These are phyloP conservation scores for Probosciger aterrimus DNA, from an alignment of 2,113 vertebrate species.

Conservation along the genomic window DNA sequence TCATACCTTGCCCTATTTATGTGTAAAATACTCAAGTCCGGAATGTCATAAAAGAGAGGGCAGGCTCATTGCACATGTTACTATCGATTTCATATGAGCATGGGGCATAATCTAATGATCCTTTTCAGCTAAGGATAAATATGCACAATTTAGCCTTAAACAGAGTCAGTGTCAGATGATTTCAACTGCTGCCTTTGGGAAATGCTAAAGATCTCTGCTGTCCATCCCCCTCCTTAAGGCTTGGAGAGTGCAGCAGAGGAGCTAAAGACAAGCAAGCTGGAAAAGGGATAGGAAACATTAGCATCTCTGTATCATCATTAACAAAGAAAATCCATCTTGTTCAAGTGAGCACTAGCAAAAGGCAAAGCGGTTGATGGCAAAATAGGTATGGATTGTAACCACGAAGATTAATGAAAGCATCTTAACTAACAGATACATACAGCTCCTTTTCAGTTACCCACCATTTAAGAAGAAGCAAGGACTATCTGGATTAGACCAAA, in stretches of 20 bases:
- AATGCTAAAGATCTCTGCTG: background rate
- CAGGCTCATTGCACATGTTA: conserved; percentile 67
- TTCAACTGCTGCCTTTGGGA: conserved; percentile 14
- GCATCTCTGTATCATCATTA: background rate
- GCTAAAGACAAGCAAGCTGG: background rate
- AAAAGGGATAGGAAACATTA: background rate
- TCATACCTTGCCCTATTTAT: conserved; percentile 49
- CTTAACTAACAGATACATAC: background rate
- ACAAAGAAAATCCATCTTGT: background rate
- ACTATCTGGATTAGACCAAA: background rate
- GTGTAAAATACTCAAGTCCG: conserved; percentile 61
- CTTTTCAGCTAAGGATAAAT: conserved; percentile 64
- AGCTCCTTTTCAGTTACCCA: background rate
- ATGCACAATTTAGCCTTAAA: conserved; percentile 63
- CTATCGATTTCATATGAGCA: conserved; percentile 35
- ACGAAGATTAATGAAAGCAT: background rate
- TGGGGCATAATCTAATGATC: conserved; percentile 57
- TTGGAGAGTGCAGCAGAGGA: background rate
- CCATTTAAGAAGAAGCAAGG: background rate
- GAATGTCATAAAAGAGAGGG: conserved; percentile 70
- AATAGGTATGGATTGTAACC: background rate
- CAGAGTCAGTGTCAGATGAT: background rate
- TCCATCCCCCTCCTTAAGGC: background rate
- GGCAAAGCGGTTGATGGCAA: background rate
- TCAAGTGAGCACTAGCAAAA: background rate